Evolutionary conservation across 2,888 invertebrate genomes (phyloP).

Genomic region (Cosmia trapezina): DNA sequence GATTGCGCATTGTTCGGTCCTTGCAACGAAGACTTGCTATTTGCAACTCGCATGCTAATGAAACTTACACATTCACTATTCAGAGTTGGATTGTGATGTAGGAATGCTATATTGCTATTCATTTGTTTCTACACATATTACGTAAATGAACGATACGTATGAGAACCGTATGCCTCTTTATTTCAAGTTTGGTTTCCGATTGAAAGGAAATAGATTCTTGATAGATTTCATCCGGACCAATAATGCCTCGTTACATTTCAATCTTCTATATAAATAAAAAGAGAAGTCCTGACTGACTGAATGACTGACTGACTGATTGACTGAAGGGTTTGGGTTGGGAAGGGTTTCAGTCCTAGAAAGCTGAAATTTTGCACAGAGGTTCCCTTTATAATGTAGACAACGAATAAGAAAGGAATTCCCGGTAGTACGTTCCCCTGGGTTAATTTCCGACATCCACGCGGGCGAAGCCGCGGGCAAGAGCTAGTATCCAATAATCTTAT

Average conservation of each 20-base stretch:
- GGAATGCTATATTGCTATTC: slow-evolving; percentile 14
- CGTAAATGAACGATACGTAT: not conserved
- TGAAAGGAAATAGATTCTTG: slow-evolving; percentile 15
- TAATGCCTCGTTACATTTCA: not conserved
- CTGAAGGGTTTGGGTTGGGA: no score
- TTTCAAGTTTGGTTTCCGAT: slow-evolving; percentile 13
- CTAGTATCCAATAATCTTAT: no score
- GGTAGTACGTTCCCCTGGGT: no score
- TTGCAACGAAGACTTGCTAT: slow-evolving; percentile 40
- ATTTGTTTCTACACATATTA: slow-evolving; percentile 2
- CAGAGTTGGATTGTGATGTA: slow-evolving; percentile 29
- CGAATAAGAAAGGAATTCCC: no score
- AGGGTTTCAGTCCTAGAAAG: no score
- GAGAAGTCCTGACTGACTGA: no score
- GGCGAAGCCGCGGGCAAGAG: no score
- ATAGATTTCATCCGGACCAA: slow-evolving; percentile 7
- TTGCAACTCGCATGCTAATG: slow-evolving; percentile 57
- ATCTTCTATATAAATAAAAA: no score
- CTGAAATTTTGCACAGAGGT: no score
- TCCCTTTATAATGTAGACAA: no score
- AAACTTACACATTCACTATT: slow-evolving; percentile 42
- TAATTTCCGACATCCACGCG: no score
- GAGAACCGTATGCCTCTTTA: not conserved
- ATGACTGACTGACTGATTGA: no score
- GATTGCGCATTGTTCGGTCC: slow-evolving; percentile 56